These are phyloP conservation scores for Peromyscus aztecus DNA, from an alignment of 2,797 vertebrate genomes.

Conservation along the genomic window DNA sequence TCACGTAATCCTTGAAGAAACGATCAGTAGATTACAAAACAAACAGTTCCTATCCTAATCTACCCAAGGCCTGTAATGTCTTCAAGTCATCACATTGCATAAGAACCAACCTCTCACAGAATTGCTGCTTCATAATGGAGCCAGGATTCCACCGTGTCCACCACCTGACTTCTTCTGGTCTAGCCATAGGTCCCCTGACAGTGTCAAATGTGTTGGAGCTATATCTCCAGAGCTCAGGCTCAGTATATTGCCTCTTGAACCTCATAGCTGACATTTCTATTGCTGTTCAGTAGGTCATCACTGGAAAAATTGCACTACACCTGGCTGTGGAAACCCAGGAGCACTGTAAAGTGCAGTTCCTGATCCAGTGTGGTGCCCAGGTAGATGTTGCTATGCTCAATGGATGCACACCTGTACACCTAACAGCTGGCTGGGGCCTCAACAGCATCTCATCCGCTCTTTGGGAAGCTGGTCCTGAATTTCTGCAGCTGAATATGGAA, in stretches of 20 bases:
- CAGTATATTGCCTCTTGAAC: not conserved
- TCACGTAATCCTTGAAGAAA: slow-evolving; percentile 36
- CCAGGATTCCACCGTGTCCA: slow-evolving; percentile 24
- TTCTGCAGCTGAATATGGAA: slow-evolving; percentile 95
- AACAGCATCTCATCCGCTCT: slow-evolving; percentile 91
- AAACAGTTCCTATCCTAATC: not conserved
- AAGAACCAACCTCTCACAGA: slow-evolving; percentile 92
- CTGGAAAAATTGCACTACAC: slow-evolving; percentile 95
- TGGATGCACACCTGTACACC: slow-evolving; percentile 95
- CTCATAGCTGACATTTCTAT: slow-evolving; percentile 22
- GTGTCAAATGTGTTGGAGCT: not conserved
- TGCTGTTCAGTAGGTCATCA: slow-evolving; percentile 92
- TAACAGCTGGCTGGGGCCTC: slow-evolving; percentile 95
- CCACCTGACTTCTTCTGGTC: not conserved
- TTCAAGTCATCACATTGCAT: slow-evolving; percentile 95
- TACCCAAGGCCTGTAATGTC: slow-evolving; percentile 93
- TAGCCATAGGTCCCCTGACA: not conserved
- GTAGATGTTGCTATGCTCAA: slow-evolving; percentile 96
- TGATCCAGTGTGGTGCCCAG: slow-evolving; percentile 91
- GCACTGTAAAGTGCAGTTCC: slow-evolving; percentile 89
- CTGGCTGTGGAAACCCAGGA: slow-evolving; percentile 96
- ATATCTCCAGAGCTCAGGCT: not conserved
- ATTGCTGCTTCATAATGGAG: slow-evolving; percentile 92
- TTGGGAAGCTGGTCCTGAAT: slow-evolving; percentile 95
- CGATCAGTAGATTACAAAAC: not conserved